Evolutionary conservation across 1,140 invertebrate genomes (phyloP).

Genomic region (Catajapyx aquilonaris): DNA sequence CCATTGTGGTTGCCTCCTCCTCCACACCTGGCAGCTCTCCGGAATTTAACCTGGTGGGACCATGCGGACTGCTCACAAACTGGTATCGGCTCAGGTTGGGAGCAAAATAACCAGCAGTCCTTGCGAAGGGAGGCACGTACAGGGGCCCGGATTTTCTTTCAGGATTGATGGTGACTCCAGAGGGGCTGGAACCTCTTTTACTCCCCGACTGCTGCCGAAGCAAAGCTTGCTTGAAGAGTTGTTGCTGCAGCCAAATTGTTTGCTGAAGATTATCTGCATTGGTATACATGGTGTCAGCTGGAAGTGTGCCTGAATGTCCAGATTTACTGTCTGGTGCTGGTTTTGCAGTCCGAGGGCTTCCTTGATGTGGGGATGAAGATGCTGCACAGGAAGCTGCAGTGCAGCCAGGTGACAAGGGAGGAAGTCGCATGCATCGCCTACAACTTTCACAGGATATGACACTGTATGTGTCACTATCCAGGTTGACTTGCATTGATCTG

Average conservation of each 20-base stretch:
- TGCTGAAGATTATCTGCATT: conserved; percentile 47
- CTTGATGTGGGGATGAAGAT: neutral
- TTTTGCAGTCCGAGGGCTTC: neutral
- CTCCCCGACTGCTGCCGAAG: conserved; percentile 8
- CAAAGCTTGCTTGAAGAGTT: conserved; percentile 37
- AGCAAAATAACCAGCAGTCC: conserved; percentile 24
- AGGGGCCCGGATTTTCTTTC: no score
- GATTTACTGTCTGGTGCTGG: no score
- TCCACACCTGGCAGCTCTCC: conserved; percentile 15
- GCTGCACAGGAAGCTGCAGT: neutral
- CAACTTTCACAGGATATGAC: conserved; percentile 18
- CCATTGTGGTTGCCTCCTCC: conserved; percentile 30
- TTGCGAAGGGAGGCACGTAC: conserved; percentile 1
- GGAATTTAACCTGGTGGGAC: conserved; percentile 18
- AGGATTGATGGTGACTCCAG: no score
- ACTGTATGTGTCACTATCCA: conserved; percentile 12
- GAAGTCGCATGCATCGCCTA: conserved; percentile 11
- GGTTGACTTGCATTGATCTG: conserved; percentile 11
- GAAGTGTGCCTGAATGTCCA: conserved; percentile 14
- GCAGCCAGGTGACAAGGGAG: conserved; percentile 9
- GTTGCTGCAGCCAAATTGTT: conserved; percentile 47
- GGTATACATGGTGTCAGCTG: conserved; percentile 42
- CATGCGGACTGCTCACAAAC: conserved; percentile 33
- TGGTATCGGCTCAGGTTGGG: conserved; percentile 36
- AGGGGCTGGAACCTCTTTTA: no score